phyloP scores from a whole-genome alignment of 1,140 invertebrate genomes.

The Gryon sp. region DNA sequence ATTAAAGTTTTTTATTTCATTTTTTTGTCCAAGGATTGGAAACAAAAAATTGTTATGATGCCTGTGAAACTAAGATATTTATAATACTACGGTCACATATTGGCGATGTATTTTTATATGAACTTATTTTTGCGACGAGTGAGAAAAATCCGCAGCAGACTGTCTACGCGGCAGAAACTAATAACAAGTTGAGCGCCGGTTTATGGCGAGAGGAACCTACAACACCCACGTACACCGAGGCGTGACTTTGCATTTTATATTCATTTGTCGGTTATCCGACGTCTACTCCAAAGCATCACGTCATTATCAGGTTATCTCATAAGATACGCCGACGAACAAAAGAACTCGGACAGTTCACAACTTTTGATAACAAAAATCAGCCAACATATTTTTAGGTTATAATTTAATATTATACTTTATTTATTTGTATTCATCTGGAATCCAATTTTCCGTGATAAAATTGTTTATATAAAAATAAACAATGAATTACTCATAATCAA shows the following conservation, averaged over 20 bases:
- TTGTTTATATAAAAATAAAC: too few species aligned
- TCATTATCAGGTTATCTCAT: too few species aligned
- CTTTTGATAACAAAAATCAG: too few species aligned
- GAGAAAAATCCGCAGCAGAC: conserved; percentile 22
- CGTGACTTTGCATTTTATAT: conserved; percentile 24
- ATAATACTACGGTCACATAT: neutral
- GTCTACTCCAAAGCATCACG: too few species aligned
- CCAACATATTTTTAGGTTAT: too few species aligned
- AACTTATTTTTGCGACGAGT: conserved; percentile 28
- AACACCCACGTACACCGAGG: conserved; percentile 17
- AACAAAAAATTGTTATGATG: conserved; percentile 26
- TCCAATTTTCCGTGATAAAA: too few species aligned
- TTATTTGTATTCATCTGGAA: too few species aligned
- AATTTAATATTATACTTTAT: too few species aligned
- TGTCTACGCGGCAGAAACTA: conserved; percentile 20
- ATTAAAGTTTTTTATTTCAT: conserved; percentile 2
- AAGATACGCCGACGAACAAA: too few species aligned
- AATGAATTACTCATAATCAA: too few species aligned
- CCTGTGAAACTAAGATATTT: too few species aligned
- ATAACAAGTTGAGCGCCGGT: conserved; percentile 30
- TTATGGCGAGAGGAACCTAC: conserved; percentile 31
- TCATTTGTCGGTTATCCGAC: conserved; percentile 17
- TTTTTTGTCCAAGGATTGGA: neutral
- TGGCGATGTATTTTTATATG: conserved; percentile 25
- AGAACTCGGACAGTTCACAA: too few species aligned